Evolutionary conservation across 2,888 invertebrate species (phyloP), one percentile per base, ranked within the genome.

Genomic region (Zele albiditarsus): DNA sequence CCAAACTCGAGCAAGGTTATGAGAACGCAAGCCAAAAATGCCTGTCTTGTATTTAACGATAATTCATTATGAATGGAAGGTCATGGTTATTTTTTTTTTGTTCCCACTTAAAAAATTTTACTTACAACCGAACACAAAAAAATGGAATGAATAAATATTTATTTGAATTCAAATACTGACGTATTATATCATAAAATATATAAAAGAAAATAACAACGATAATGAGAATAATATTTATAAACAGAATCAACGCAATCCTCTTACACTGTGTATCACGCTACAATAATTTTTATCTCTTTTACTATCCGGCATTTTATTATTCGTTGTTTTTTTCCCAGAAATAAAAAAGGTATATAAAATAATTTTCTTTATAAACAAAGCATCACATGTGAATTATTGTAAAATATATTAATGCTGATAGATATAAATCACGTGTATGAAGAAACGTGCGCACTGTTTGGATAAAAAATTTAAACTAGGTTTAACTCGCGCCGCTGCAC

Each of bases 381-480:
- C 12, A 38, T 65, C n/a, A 12, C 12, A 16, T 65, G 16, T 38
- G 12, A 4, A 42, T 46, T 49, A n/a, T 46, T 27, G 16, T 46
- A 49, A 27, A 67, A 42, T 20, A 38, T 3, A 49, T 27, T 28
- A n/a, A 68, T 25, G 16, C 23, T 23, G 12, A 10, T 14, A 28
- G 23, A 68, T 68, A 68, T 12, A 38, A 49, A 68, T 68, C 33
- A 74, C 71, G 28, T 63, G 49, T 66, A 46, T 72, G n/a, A 73
- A 73, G 72, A 38, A 46, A 71, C 71, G 71, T 57, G 67, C 74
- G 67, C 69, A 73, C 71, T 72, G 71, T 53, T 67, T 74, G 74
- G 75, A 77, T 77, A 78, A 23, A 75, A 63, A 76, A 23, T n/a
- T 75, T 78, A 73, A 77, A 72, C 68, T 58, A 53, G 72, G 58